Conservation (phyloP, 2,888 invertebrate genomes). For the Eristalis intricaria region DNA sequence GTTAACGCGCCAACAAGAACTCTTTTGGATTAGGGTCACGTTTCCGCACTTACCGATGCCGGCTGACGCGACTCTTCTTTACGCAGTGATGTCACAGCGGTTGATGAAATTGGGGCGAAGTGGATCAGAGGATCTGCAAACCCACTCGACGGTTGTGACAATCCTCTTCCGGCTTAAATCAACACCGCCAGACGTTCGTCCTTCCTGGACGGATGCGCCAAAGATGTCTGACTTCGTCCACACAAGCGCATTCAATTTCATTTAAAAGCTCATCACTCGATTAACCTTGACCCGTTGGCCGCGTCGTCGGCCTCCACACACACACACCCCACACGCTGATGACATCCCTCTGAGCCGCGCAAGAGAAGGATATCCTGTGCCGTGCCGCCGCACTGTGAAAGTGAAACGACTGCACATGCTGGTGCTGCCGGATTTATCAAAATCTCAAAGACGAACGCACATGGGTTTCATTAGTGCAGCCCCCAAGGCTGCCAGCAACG, state of each 20-base stretch:
- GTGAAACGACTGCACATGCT: not conserved
- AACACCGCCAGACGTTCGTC: not conserved
- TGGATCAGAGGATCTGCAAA: too few relatives aligned
- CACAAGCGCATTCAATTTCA: not conserved
- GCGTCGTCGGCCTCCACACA: constrained; percentile 15
- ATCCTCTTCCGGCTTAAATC: not conserved
- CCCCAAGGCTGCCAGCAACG: constrained; percentile 19
- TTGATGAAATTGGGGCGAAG: too few relatives aligned
- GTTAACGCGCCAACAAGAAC: not conserved
- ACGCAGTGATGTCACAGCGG: too few relatives aligned
- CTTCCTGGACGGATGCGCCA: not conserved
- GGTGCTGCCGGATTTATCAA: constrained; percentile 19
- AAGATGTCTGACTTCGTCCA: not conserved
- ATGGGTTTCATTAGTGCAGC: constrained; percentile 51
- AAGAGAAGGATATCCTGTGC: constrained; percentile 3
- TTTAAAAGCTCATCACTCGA: constrained; percentile 11
- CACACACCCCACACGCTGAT: not conserved
- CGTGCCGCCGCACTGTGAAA: not conserved
- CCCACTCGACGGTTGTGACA: not conserved
- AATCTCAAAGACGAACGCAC: constrained; percentile 28
- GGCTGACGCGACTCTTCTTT: not conserved
- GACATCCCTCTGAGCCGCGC: not conserved
- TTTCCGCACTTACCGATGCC: not conserved
- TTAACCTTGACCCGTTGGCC: constrained; percentile 56
- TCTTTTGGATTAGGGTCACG: not conserved